A percentile compares a stretch with the other conserved stretches of the same genome.
Conservation (phyloP, 2,113 vertebrate genomes). For the Chionomys nivalis region DNA sequence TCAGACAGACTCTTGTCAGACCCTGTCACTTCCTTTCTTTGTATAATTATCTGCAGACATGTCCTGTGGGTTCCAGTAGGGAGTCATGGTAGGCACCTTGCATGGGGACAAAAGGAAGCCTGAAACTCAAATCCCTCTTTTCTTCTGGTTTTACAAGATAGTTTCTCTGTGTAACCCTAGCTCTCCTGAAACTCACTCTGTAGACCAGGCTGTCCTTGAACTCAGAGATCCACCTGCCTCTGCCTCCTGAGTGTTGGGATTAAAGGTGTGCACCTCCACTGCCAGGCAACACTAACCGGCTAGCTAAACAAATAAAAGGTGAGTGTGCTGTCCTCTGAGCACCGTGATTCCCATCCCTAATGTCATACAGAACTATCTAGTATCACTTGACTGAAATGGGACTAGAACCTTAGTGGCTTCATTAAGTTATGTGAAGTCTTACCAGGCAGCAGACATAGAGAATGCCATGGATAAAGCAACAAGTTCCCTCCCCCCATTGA, state of each 20-base stretch:
- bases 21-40: slow-evolving; percentile 5
- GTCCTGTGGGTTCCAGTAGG: not conserved
- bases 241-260: not conserved
- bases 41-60: slow-evolving; percentile 24
- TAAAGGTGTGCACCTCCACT: accelerated
- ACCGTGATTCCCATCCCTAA: accelerated
- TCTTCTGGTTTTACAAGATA: not conserved
- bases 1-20: not conserved
- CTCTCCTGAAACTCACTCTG: not conserved
- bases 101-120: not conserved
- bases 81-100: not conserved
- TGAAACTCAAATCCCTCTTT: not conserved
- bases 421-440: not conserved
- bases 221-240: not conserved
- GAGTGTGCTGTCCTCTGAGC: not conserved
- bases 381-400: not conserved
- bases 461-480: too few species aligned
- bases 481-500: not conserved
- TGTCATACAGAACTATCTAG: not conserved
- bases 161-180: not conserved
- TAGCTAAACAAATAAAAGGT: not conserved
- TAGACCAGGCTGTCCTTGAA: not conserved
- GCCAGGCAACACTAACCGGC: not conserved
- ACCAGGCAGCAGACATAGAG: not conserved
- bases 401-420: not conserved